Evolutionary conservation across 2,888 invertebrate species (phyloP).

Genomic region (Arge pagana): DNA sequence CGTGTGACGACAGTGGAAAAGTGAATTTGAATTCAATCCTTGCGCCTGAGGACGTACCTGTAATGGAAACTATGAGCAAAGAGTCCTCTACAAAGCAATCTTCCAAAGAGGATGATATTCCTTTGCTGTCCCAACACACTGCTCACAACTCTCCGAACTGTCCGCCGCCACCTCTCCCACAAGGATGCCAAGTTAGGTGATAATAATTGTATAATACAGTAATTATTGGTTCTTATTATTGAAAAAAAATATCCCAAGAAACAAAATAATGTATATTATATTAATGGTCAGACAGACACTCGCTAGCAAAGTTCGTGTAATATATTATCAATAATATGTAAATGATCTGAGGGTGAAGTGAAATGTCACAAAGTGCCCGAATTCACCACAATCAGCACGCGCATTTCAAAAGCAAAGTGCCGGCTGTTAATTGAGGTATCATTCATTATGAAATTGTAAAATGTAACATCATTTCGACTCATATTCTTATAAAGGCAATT

Average conservation of each 20-base stretch:
- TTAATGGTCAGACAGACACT: slow-evolving; percentile 43
- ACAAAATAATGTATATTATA: slow-evolving; percentile 34
- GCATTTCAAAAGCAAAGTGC: slow-evolving; percentile 39
- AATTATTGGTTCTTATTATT: slow-evolving; percentile 43
- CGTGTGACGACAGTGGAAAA: slow-evolving; percentile 30
- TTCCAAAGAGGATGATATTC: slow-evolving; percentile 38
- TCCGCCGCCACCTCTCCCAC: slow-evolving; percentile 68
- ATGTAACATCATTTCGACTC: slow-evolving; percentile 25
- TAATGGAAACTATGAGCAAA: slow-evolving; percentile 9
- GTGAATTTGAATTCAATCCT: slow-evolving; percentile 26
- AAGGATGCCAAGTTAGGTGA: slow-evolving; percentile 90
- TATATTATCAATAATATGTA: slow-evolving; percentile 50
- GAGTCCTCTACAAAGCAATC: slow-evolving; percentile 37
- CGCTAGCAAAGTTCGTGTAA: slow-evolving; percentile 45
- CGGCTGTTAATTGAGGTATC: slow-evolving; percentile 39
- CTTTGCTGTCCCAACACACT: slow-evolving; percentile 26
- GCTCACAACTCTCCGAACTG: slow-evolving; percentile 48
- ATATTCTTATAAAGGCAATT: slow-evolving; percentile 25
- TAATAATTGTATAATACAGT: slow-evolving; percentile 60
- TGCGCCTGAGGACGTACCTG: slow-evolving; percentile 2
- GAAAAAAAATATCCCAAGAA: slow-evolving; percentile 31
- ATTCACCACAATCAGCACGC: slow-evolving; percentile 43
- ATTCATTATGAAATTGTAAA: slow-evolving; percentile 32
- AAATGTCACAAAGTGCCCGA: slow-evolving; percentile 56
- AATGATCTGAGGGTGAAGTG: slow-evolving; percentile 56